Percentiles rank a stretch among this genome's conserved stretches.
Conservation (phyloP, 1,140 invertebrate genomes). For the Littorina saxatilis region DNA sequence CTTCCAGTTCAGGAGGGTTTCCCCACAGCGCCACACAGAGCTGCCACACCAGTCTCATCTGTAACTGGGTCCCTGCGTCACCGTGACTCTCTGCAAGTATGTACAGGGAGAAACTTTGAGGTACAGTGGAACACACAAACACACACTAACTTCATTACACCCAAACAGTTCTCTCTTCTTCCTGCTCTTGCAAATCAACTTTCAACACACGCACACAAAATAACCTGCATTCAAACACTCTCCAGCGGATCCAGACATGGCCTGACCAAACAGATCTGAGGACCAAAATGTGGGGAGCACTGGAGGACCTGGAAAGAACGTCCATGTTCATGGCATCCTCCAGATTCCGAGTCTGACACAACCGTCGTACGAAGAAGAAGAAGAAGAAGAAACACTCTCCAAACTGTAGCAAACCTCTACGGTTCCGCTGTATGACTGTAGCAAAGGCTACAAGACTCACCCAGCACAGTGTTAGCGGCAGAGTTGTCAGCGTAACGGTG, state of each 20-base stretch:
- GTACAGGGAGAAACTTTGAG: slow-evolving; percentile 20
- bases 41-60: slow-evolving; percentile 82
- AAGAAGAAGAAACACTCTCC: no score
- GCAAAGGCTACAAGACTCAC: not conserved
- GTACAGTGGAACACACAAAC: not conserved
- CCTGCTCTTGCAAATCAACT: not conserved
- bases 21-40: slow-evolving; percentile 91
- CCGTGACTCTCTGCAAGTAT: slow-evolving; percentile 60
- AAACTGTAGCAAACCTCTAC: no score
- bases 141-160: not conserved
- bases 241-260: no score
- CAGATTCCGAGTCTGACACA: no score
- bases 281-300: no score
- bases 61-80: slow-evolving; percentile 61
- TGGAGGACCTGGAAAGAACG: no score
- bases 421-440: no score
- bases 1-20: slow-evolving; percentile 57
- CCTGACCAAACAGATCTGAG: no score
- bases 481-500: slow-evolving; percentile 65
- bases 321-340: no score
- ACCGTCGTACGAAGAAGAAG: no score
- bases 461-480: not conserved
- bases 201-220: slow-evolving; percentile 6
- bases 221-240: no score
- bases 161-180: not conserved